A percentile compares a stretch with the other conserved stretches of the same genome.
Conservation (phyloP, 1,140 invertebrate genomes). For the Elymnias hypermnestra region DNA sequence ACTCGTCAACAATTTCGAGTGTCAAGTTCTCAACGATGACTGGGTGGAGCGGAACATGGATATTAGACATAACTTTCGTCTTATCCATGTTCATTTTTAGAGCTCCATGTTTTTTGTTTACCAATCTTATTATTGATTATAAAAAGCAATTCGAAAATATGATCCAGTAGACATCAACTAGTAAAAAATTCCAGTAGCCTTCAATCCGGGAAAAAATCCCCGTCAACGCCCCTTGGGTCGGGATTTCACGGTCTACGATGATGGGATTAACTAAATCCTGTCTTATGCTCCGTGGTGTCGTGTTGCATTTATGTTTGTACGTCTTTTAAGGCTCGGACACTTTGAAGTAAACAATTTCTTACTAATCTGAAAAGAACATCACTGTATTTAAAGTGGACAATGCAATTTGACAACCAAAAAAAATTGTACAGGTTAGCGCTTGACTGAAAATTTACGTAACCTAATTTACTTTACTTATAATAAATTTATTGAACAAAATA, state of each 20-base stretch:
- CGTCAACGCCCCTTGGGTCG: conserved; percentile 4
- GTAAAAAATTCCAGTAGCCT: conserved; percentile 7
- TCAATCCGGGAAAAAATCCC: conserved; percentile 3
- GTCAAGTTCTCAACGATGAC: no score
- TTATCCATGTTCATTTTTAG: no score
- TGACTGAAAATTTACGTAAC: no score
- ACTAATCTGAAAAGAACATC: background rate
- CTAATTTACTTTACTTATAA: no score
- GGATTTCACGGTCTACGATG: conserved; percentile 13
- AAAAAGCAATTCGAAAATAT: background rate
- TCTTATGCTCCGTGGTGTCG: conserved; percentile 4
- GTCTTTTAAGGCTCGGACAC: conserved; percentile 2
- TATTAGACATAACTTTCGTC: no score
- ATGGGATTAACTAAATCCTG: conserved; percentile 13
- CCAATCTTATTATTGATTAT: no score
- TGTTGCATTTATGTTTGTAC: conserved; percentile 3
- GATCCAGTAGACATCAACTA: background rate
- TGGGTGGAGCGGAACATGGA: no score
- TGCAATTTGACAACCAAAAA: no score
- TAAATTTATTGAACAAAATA: no score
- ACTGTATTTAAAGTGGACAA: background rate
- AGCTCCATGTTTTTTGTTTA: no score
- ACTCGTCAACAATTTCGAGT: no score
- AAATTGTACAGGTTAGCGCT: no score
- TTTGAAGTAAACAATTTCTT: conserved; percentile 4